Percentiles rank a stretch among this genome's conserved stretches.
These are phyloP conservation scores for Trachelus tabidus DNA, from an alignment of 2,888 invertebrate species.

Conservation along the genomic window DNA sequence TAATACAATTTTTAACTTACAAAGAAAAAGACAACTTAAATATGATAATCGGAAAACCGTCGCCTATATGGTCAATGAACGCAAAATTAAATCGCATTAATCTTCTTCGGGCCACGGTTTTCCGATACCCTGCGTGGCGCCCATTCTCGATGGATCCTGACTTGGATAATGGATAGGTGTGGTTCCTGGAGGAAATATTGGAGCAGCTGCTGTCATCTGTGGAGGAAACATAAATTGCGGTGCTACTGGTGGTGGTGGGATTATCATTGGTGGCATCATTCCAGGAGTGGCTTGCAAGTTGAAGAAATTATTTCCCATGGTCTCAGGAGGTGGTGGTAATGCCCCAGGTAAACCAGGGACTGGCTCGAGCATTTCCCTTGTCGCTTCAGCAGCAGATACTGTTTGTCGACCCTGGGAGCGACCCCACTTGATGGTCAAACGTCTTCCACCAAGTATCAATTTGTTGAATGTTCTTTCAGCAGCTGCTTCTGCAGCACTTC, in stretches of 20 bases:
- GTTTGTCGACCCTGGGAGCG: slow-evolving; percentile 86
- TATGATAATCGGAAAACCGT: background rate
- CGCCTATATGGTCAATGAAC: background rate
- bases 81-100: slow-evolving; percentile 19
- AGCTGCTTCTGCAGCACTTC: slow-evolving; percentile 91
- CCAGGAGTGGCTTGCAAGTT: slow-evolving; percentile 68
- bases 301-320: slow-evolving; percentile 75
- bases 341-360: slow-evolving; percentile 83
- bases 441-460: slow-evolving; percentile 83
- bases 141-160: slow-evolving; percentile 94
- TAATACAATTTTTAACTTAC: background rate
- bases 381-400: slow-evolving; percentile 65
- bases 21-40: background rate
- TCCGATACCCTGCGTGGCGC: slow-evolving; percentile 70
- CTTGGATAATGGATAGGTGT: slow-evolving; percentile 91
- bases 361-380: slow-evolving; percentile 75
- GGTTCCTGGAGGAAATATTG: slow-evolving; percentile 68
- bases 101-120: slow-evolving; percentile 64
- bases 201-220: slow-evolving; percentile 64
- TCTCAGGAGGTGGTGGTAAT: slow-evolving; percentile 72
- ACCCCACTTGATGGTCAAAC: slow-evolving; percentile 99
- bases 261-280: slow-evolving; percentile 63
- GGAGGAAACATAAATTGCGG: slow-evolving; percentile 65
- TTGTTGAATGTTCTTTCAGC: slow-evolving; percentile 97
- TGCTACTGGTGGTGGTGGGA: slow-evolving; percentile 67